phyloP scores from a whole-genome alignment of 1,140 invertebrate genomes.

The Arion vulgaris region DNA sequence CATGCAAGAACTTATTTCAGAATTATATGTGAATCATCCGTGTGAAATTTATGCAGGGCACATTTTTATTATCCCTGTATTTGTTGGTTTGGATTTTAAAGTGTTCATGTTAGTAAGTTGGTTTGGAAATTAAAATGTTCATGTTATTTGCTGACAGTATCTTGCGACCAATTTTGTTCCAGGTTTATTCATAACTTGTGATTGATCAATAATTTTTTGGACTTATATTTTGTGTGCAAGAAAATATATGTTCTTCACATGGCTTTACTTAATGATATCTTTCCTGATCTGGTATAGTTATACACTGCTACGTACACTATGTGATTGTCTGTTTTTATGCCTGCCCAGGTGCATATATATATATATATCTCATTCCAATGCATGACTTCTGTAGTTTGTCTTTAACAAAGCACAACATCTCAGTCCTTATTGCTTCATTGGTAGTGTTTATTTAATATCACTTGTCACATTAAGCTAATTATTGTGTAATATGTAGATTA shows the following conservation, averaged over 20 bases:
- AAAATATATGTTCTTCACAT: neutral
- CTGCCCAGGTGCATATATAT: neutral
- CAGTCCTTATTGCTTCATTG: neutral
- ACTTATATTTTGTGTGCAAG: neutral
- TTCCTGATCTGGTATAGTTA: neutral
- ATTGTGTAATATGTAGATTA: too few relatives aligned
- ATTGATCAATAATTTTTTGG: neutral
- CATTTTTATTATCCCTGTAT: neutral
- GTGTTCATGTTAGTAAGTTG: neutral
- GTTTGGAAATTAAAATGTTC: neutral
- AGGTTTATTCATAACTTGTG: neutral
- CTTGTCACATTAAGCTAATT: too few relatives aligned
- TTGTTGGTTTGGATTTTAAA: neutral
- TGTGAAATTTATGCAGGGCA: neutral
- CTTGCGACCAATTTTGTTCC: constrained; percentile 2
- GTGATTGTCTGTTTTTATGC: neutral
- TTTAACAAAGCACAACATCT: neutral
- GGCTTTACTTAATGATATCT: neutral
- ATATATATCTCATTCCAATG: neutral
- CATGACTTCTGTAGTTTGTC: neutral
- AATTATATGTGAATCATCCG: too few relatives aligned
- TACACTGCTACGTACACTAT: neutral
- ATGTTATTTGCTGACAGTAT: neutral
- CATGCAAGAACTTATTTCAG: too few relatives aligned
- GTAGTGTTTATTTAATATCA: neutral